A percentile compares a stretch with the other conserved stretches of the same genome.
These are phyloP conservation scores for Dromococcyx pavoninus DNA, from an alignment of 2,797 vertebrate species.

Conservation along the genomic window DNA sequence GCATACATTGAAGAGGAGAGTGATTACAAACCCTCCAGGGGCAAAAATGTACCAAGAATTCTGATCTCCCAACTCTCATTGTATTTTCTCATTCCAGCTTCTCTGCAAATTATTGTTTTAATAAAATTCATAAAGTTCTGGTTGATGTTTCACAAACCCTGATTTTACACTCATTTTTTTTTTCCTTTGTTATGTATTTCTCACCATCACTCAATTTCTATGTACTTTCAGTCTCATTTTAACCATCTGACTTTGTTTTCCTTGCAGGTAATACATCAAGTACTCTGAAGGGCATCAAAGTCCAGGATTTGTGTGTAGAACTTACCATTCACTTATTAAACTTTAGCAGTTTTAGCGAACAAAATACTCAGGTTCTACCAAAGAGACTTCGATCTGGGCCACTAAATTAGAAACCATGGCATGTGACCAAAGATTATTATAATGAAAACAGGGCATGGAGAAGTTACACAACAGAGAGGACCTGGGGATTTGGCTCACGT, in stretches of 20 bases:
- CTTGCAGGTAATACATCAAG: background rate
- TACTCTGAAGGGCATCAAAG: background rate
- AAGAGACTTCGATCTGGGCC: background rate
- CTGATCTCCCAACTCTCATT: background rate
- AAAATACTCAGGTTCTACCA: background rate
- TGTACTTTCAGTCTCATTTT: background rate
- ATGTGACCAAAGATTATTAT: background rate
- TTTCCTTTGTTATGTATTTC: background rate
- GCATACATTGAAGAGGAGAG: background rate
- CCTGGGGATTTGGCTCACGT: slow-evolving; percentile 30
- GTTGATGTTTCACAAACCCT: background rate
- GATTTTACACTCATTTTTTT: background rate
- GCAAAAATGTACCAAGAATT: background rate
- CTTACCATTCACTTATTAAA: too few relatives aligned
- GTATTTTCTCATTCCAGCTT: background rate
- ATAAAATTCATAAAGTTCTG: background rate
- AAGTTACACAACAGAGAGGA: slow-evolving; percentile 21
- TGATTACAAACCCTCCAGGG: background rate
- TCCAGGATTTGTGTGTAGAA: background rate
- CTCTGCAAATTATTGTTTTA: background rate
- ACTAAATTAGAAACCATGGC: background rate
- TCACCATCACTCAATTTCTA: background rate
- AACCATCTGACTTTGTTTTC: background rate
- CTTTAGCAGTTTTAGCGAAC: background rate
- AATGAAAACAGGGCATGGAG: slow-evolving; percentile 18